Evolutionary conservation across 1,140 invertebrate genomes (phyloP).

Genomic region (Ectropis grisescens): DNA sequence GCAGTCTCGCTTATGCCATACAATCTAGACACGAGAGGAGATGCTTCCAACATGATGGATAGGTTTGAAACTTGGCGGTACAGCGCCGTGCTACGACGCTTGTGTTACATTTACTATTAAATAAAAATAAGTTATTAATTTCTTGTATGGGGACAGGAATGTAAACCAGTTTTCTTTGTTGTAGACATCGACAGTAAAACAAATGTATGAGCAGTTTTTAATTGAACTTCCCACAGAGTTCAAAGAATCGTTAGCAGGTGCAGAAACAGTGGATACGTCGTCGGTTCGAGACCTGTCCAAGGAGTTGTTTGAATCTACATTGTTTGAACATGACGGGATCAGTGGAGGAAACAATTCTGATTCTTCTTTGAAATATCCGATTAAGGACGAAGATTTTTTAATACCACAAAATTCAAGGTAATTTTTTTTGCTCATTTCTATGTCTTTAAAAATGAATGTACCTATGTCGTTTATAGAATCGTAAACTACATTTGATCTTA

Average conservation of each 20-base stretch:
- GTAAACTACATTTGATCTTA: too few species aligned
- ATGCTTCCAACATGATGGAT: too few species aligned
- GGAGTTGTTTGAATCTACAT: constrained; percentile 32
- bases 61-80: too few species aligned
- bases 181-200: constrained; percentile 26
- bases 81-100: too few species aligned
- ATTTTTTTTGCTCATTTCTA: too few species aligned
- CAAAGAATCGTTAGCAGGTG: constrained; percentile 17
- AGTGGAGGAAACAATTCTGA: constrained; percentile 44
- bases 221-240: constrained; percentile 16
- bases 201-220: constrained; percentile 24
- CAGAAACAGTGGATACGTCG: constrained; percentile 18
- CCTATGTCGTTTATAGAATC: too few species aligned
- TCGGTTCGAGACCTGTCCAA: constrained; percentile 30
- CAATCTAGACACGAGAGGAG: too few species aligned
- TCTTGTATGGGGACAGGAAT: too few species aligned
- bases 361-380: constrained; percentile 27
- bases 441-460: too few species aligned
- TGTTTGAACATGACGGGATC: constrained; percentile 26
- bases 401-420: constrained; percentile 54
- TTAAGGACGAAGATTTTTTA: constrained; percentile 38
- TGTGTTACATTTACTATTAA: too few species aligned
- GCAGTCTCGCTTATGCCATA: too few species aligned
- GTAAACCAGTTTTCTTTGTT: constrained; percentile 19
- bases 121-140: too few species aligned